phyloP scores from a whole-genome alignment of 2,888 invertebrate genomes.

The Halictus quadricinctus region DNA sequence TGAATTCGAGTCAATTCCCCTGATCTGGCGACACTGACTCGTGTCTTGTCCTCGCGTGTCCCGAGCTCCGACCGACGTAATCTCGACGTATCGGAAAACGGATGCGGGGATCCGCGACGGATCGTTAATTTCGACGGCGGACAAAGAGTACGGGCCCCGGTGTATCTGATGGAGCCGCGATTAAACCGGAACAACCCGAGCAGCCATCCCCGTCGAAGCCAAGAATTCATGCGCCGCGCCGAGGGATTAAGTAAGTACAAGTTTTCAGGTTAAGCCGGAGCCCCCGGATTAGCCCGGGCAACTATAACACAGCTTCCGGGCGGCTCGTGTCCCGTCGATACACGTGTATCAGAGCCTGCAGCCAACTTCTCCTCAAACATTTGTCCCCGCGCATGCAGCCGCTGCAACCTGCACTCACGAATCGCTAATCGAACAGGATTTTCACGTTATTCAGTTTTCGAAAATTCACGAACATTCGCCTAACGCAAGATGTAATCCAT shows the following conservation, averaged over 20 bases:
- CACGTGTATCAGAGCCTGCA: constrained; percentile 36
- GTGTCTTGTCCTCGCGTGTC: background rate
- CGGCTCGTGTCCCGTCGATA: constrained; percentile 40
- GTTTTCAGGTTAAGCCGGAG: constrained; percentile 73
- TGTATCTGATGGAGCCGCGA: constrained; percentile 40
- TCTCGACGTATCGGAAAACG: constrained; percentile 36
- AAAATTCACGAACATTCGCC: too few species aligned
- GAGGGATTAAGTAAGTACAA: constrained; percentile 68
- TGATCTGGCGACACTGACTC: too few species aligned
- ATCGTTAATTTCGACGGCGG: constrained; percentile 37
- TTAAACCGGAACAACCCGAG: constrained; percentile 37
- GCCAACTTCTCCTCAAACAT: constrained; percentile 62
- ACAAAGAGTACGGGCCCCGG: background rate
- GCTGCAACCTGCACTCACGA: background rate
- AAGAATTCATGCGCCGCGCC: constrained; percentile 62
- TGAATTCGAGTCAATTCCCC: too few species aligned
- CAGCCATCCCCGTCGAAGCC: constrained; percentile 43
- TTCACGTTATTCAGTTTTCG: background rate
- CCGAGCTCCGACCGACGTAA: background rate
- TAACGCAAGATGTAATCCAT: too few species aligned
- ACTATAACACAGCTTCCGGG: constrained; percentile 46
- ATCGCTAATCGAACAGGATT: background rate
- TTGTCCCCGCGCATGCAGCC: constrained; percentile 32
- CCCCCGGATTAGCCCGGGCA: constrained; percentile 63
- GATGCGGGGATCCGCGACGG: constrained; percentile 22